Evolutionary conservation across 2,888 invertebrate species (phyloP), one percentile per base, ranked within the genome.

Genomic region (Agrenia bidenticulata): DNA sequence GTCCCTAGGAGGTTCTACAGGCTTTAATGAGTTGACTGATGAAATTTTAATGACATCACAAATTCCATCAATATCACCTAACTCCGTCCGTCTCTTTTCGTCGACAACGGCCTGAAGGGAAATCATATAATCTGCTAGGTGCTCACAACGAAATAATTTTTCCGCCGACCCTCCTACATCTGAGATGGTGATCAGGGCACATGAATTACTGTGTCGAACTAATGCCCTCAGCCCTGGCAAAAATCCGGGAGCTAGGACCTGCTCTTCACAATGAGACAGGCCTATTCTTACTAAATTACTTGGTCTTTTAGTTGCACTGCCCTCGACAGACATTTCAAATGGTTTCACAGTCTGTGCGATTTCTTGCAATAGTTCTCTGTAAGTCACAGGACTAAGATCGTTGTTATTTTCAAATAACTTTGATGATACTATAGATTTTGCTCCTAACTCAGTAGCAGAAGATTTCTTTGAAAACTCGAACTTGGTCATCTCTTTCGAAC

Each of bases 61-160:
- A 37, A 75, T 42, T 11, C 73, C 75, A 67, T 75, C 73, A 49
- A 75, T 69, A 39, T 70, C 70, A 15, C 75, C 75, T 0, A 75
- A 60, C 42, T 75, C 73, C 27, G 61, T 60, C 37, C 69, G 67
- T 53, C 72, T 51, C n/a, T 67, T 67, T 2, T 73, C 70, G 37
- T 73, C 72, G 24, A 71, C 54, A 7, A 75, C 60, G 1, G 63
- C 64, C 60, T 75, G 70, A 21, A 75, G 39, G 2, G 64, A 50
- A 45, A 75, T 67, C 23, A 75, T 69, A 57, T 66, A 64, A 61
- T 75, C 75, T 0, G 71, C 69, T 21, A 71, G 53, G 55, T 71
- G 67, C 50, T 74, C 70, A n/a, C 39, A 59, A 5, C 60, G 23
- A 49, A 55, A n/a, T 11, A 61, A 15, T 2, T 17, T 37, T 39